Evolutionary conservation across 1,140 invertebrate genomes (phyloP), one percentile per base, ranked within the genome.

Genomic region (Scylla paramamosain): DNA sequence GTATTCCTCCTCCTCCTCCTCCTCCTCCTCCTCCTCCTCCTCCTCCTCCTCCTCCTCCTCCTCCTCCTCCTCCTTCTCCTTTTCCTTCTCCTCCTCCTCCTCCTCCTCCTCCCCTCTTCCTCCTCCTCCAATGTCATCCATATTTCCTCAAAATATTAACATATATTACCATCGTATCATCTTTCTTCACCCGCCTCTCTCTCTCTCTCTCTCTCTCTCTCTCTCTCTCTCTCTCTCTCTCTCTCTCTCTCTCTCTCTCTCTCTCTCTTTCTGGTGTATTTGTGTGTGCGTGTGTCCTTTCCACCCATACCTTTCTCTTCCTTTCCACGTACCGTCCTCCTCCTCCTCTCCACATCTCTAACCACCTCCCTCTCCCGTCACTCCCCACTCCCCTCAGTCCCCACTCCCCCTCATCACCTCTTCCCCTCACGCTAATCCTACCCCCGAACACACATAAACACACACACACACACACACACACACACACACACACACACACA

Each of bases 131-230:
- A 7, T n/a, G 67, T 77, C 67, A n/a, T 77, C 67, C 67, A 77
- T 77, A 77, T 77, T 77, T 77, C 67, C 67, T n/a, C 67, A 77
- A 77, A 77, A n/a, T 77, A 77, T 77, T 77, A 77, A 77, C 67
- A 77, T 77, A 77, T 77, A 77, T 77, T 77, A 77, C 67, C 67
- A 77, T 77, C 67, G 67, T 77, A 77, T 77, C 67, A 77, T 77
- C 67, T 77, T 77, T 77, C 67, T 77, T 77, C 67, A 77, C 20
- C 20, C 67, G 25, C 67, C 67, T 77, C 67, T 77, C 67, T 77
- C 67, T 77, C 67, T 77, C 67, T 77, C 67, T 77, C 67, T 77
- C 67, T 77, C 67, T 77, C 67, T 77, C 67, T 77, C 67, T 77
- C 67, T 77, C 67, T 77, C 67, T 77, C 67, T 77, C 67, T 77